These are phyloP conservation scores for Xestia sexstrigata DNA, from an alignment of 2,888 invertebrate species.

Conservation along the genomic window DNA sequence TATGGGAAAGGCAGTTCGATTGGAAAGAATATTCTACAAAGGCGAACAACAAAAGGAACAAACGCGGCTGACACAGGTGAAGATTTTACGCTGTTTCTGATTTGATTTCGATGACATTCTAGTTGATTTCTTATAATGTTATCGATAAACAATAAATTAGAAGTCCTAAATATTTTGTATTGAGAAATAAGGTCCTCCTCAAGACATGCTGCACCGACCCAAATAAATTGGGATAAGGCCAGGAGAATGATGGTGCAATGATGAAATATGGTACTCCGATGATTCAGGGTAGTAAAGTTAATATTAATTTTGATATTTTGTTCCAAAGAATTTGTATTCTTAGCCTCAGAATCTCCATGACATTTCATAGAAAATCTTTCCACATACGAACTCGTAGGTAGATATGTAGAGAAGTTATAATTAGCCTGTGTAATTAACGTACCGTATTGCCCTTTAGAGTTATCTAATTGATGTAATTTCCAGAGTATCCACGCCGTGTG, in stretches of 20 bases:
- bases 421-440: neutral
- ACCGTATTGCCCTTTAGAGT: neutral
- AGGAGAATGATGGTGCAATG: too few relatives aligned
- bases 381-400: neutral
- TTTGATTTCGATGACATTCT: neutral
- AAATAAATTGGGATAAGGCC: too few relatives aligned
- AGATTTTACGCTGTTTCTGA: neutral
- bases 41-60: constrained; percentile 85
- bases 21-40: constrained; percentile 86
- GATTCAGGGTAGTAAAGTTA: neutral
- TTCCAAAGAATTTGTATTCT: constrained; percentile 3
- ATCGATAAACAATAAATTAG: neutral
- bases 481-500: constrained; percentile 85
- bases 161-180: neutral
- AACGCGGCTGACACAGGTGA: constrained; percentile 85
- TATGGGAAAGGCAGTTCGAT: constrained; percentile 85
- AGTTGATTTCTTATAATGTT: too few relatives aligned
- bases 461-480: constrained; percentile 15
- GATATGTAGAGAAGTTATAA: neutral
- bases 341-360: neutral
- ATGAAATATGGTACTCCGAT: neutral
- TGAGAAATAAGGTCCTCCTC: neutral
- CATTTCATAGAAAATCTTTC: neutral
- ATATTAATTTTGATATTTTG: neutral
- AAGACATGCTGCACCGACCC: too few relatives aligned